Evolutionary conservation across 1,140 invertebrate genomes (phyloP).

Genomic region (Dermatophagoides farinae): DNA sequence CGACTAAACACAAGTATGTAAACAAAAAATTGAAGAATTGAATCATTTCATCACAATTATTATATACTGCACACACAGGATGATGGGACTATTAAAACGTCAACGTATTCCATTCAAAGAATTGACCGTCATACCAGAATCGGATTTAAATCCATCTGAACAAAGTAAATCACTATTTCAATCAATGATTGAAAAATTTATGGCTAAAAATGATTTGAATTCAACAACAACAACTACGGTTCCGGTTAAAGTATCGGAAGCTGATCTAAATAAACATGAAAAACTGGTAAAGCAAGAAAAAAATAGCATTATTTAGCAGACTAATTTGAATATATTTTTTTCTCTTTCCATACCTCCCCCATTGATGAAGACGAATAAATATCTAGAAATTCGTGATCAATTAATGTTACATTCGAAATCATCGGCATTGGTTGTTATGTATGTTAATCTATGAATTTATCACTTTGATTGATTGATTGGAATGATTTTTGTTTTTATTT

Average conservation of each 20-base stretch:
- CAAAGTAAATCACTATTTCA: neutral
- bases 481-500: too few relatives aligned
- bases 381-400: constrained; percentile 61
- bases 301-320: neutral
- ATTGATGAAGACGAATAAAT: constrained; percentile 61
- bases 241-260: neutral
- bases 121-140: neutral
- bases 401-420: constrained; percentile 56
- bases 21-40: too few relatives aligned
- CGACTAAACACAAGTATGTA: constrained; percentile 27
- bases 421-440: constrained; percentile 70
- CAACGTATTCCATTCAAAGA: constrained; percentile 21
- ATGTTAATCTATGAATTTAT: too few relatives aligned
- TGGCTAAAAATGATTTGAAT: neutral
- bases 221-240: neutral
- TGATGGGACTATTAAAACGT: constrained; percentile 27
- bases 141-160: neutral
- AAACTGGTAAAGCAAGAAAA: too few relatives aligned
- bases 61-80: constrained; percentile 24
- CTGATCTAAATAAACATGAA: neutral
- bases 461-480: too few relatives aligned
- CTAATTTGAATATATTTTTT: constrained; percentile 34
- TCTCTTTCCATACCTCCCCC: constrained; percentile 52
- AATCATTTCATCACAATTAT: too few relatives aligned
- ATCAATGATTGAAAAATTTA: neutral